phyloP scores from a whole-genome alignment of 2,797 vertebrate species.

The Pyrocephalus nanus region DNA sequence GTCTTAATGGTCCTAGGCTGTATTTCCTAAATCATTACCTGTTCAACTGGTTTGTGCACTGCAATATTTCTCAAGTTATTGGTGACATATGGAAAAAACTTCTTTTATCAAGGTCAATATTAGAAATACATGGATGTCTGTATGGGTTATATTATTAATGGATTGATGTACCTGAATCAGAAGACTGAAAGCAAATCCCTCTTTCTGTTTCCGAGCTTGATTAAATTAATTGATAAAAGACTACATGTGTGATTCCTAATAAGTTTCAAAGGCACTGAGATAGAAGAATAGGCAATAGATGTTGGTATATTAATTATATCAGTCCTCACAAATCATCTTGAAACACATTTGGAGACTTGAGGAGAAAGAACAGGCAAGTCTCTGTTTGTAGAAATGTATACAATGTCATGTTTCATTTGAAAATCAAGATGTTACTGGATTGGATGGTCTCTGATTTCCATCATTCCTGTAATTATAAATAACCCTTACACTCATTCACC shows the following conservation, averaged over 20 bases:
- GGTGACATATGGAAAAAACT: background rate
- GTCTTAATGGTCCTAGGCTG: background rate
- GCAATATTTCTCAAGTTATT: background rate
- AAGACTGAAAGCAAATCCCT: background rate
- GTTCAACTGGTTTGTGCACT: background rate
- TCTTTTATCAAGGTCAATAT: background rate
- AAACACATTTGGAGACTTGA: background rate
- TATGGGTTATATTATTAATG: background rate
- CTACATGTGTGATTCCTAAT: background rate
- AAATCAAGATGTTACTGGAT: background rate
- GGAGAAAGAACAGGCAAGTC: background rate
- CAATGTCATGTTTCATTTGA: background rate
- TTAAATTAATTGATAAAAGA: slow-evolving; percentile 13
- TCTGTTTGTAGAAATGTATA: background rate
- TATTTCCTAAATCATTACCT: background rate
- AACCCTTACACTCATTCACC: background rate
- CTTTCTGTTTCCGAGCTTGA: background rate
- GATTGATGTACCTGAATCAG: background rate
- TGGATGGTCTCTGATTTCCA: background rate
- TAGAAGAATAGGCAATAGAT: background rate
- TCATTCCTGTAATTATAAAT: background rate
- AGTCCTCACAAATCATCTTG: background rate
- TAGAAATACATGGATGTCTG: background rate
- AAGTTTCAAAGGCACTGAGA: background rate
- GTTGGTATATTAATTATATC: background rate